Conservation (phyloP, 2,888 invertebrate species). For the Mesopsocus fuscifrons region DNA sequence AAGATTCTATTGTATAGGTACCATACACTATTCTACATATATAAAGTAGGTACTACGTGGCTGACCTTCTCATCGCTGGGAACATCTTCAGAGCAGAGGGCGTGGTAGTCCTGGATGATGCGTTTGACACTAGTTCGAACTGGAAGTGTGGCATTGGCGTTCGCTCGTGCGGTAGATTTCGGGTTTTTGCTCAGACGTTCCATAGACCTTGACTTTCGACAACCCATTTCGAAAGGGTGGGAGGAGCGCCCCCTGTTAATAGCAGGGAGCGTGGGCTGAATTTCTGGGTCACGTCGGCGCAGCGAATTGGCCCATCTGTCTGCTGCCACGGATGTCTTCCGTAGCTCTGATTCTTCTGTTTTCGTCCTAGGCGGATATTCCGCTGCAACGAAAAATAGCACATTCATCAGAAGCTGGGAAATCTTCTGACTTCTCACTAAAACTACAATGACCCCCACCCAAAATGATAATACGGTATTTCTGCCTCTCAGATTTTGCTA, state of each 20-base stretch:
- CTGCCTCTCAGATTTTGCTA: too few relatives aligned
- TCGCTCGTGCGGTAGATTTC: conserved; percentile 26
- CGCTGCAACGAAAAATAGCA: conserved; percentile 22
- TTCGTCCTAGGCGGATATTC: conserved; percentile 23
- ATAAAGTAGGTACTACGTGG: too few relatives aligned
- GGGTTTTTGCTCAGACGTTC: conserved; percentile 19
- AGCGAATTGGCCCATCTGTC: conserved; percentile 52
- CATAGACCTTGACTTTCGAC: conserved; percentile 17
- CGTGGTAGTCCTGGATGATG: conserved; percentile 18
- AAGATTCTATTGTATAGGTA: too few relatives aligned
- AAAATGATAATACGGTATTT: too few relatives aligned
- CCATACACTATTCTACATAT: too few relatives aligned
- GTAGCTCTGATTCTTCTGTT: conserved; percentile 19
- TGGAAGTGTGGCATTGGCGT: conserved; percentile 14
- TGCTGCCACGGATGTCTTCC: conserved; percentile 24
- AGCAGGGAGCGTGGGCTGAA: conserved; percentile 43
- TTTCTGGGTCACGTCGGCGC: conserved; percentile 40
- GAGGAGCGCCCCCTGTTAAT: conserved; percentile 25
- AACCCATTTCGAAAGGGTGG: neutral
- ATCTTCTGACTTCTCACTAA: too few relatives aligned
- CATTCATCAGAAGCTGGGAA: too few relatives aligned
- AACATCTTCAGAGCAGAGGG: neutral
- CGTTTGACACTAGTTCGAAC: conserved; percentile 26
- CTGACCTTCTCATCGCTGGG: conserved; percentile 14
- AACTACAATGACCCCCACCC: too few relatives aligned